Conservation (phyloP, 2,797 vertebrate genomes). For the Coccyzus lansbergi region DNA sequence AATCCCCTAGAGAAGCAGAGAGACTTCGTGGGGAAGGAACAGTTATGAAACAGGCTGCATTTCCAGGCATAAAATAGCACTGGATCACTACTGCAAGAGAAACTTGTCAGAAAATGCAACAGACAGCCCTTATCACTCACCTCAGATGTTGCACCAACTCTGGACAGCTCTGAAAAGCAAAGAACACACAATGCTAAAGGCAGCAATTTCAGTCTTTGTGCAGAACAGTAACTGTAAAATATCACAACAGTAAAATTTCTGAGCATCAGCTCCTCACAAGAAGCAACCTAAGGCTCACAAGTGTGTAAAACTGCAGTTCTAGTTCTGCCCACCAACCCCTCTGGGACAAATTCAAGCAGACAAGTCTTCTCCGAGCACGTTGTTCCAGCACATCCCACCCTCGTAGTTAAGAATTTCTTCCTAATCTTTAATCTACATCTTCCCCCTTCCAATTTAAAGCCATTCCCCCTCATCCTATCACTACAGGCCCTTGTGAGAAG, state of each 20-base stretch:
- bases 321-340: background rate
- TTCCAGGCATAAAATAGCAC: background rate
- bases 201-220: background rate
- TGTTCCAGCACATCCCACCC: no score
- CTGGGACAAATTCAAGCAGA: background rate
- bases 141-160: conserved; percentile 94
- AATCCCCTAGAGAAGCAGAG: background rate
- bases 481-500: no score
- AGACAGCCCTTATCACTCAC: conserved; percentile 72
- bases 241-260: background rate
- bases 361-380: no score
- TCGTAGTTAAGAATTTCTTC: no score
- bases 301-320: background rate
- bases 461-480: no score
- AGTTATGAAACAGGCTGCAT: background rate
- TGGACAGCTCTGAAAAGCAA: conserved; percentile 88
- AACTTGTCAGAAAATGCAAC: background rate
- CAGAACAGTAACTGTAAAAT: background rate
- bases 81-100: background rate
- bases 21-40: background rate
- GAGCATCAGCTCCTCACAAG: background rate
- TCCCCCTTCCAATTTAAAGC: no score
- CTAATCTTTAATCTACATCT: no score
- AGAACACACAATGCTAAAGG: background rate
- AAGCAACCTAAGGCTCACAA: background rate